Evolutionary conservation across 2,113 vertebrate genomes (phyloP), one percentile per base, ranked within the genome.

Genomic region (western clawed frog (Xenopus tropicalis)): DNA sequence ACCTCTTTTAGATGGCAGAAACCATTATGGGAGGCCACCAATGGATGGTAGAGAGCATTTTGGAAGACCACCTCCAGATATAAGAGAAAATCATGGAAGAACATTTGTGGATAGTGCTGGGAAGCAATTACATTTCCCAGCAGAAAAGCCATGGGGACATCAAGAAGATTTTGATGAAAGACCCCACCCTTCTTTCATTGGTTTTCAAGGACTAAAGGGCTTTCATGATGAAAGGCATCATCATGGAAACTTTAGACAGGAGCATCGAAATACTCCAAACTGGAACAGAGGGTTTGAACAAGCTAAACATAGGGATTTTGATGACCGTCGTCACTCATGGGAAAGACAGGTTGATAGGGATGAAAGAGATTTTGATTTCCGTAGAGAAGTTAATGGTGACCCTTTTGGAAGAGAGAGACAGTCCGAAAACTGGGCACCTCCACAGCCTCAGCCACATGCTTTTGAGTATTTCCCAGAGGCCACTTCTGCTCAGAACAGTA

Each of bases 111-210:
- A 90, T 69, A 87, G 85, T 59, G 80, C 90, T 76, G 91, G 94
- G 84, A 94, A 98, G n/a, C 82, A 93, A 61, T 88, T 93, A 66
- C 88, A 90, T 77, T 98, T 97, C 81, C 93, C 93, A 74, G 90
- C 92, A 22, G 96, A 99, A 74, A 97, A 91, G 72, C 95, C 94
- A 9, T 99, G 97, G 97, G 95, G 92, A 61, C 94, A 93, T 21
- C 89, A 95, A 84, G 94, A 95, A 80, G 97, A 99, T 90, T 96
- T 96, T 84, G 97, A 98, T 79, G 97, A 99, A 78, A 88, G 97
- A 64, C 95, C 97, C 72, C 86, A 92, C 67, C 92, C 90, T 58
- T 84, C 88, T 29, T 88, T 91, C 11, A 87, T 92, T 80, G 72
- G 87, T 52, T 87, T 90, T 66, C 87, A 86, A 22, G 91, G 88